phyloP scores from a whole-genome alignment of 2,113 vertebrate genomes.

The Camelus dromedarius region DNA sequence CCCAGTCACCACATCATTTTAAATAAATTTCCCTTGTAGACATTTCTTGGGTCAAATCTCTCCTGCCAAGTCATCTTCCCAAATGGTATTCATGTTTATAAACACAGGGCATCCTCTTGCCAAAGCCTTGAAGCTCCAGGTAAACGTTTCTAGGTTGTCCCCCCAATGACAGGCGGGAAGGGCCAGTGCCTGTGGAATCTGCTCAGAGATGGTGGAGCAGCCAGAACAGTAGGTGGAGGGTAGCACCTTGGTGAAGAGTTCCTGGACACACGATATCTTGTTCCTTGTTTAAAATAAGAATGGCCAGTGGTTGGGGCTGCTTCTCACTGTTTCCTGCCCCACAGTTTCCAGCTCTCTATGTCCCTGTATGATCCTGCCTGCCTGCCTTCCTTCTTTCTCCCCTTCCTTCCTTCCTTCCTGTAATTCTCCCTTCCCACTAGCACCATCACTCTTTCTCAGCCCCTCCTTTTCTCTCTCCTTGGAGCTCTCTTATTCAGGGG shows the following conservation, averaged over 20 bases:
- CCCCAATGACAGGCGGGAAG: background rate
- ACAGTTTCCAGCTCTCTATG: background rate
- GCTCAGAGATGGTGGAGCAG: background rate
- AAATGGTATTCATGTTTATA: background rate
- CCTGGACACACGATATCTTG: background rate
- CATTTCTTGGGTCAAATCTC: background rate
- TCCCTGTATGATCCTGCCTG: background rate
- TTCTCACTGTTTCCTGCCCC: background rate
- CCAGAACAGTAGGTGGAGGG: background rate
- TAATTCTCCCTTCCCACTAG: background rate
- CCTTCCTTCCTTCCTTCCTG: background rate
- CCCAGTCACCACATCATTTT: background rate
- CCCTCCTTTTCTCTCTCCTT: background rate
- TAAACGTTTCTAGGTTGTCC: background rate
- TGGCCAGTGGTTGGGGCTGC: background rate
- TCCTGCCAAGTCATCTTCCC: background rate
- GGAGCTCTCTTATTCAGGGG: background rate
- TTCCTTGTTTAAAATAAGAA: background rate
- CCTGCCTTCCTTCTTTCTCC: accelerated
- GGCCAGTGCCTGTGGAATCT: background rate
- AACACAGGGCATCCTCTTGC: background rate
- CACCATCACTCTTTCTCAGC: background rate
- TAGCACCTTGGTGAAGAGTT: background rate
- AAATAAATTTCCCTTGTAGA: background rate
- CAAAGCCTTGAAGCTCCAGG: background rate